phyloP scores from a whole-genome alignment of 2,888 invertebrate species.

The Norana najaformis region DNA sequence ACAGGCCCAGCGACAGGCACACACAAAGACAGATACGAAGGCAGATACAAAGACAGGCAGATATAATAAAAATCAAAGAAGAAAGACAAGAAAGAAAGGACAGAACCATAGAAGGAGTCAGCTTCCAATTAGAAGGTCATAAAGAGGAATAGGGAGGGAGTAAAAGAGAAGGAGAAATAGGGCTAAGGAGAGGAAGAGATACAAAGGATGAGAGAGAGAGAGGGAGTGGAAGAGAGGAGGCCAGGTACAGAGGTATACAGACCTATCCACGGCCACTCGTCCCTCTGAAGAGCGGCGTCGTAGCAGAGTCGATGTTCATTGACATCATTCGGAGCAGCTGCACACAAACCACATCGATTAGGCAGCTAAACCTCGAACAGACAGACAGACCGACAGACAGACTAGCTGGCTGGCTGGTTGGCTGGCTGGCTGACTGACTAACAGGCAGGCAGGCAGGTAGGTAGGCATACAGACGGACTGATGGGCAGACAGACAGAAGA shows the following conservation, averaged over 20 bases:
- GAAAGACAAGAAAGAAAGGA: neutral
- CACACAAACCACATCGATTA: neutral
- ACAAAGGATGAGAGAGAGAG: neutral
- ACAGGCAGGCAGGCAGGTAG: neutral
- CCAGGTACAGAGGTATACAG: constrained; percentile 20
- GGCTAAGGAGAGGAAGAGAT: neutral
- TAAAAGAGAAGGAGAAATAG: neutral
- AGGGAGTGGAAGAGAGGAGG: neutral
- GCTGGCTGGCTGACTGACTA: neutral
- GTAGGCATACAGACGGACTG: neutral
- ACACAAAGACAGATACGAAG: neutral
- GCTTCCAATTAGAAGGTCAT: too few relatives aligned
- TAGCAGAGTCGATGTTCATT: constrained; percentile 44
- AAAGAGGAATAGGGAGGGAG: neutral
- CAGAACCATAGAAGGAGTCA: too few relatives aligned
- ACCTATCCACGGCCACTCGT: constrained; percentile 45
- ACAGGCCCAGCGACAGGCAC: neutral
- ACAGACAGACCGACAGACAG: neutral
- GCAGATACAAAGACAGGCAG: neutral
- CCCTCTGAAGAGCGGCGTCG: constrained; percentile 39
- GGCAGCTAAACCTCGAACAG: neutral
- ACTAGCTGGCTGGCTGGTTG: neutral
- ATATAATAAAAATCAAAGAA: too few relatives aligned
- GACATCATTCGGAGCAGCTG: constrained; percentile 36
- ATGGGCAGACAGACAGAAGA: neutral